Evolutionary conservation across 2,113 vertebrate species (phyloP).

Genomic region (Anolis sagrei): DNA sequence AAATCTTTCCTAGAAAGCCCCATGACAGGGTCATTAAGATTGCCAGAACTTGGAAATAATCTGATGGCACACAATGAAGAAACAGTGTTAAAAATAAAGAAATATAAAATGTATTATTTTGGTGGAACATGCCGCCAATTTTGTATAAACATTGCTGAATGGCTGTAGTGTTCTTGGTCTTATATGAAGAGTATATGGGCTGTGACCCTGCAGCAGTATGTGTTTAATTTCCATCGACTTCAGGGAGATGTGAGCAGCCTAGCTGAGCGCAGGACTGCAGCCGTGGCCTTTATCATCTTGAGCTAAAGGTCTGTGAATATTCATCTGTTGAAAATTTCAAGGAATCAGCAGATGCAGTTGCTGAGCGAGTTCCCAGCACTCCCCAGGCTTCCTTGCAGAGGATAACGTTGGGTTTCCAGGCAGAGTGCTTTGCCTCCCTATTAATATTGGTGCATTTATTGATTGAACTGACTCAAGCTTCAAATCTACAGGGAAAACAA

Average conservation of each 20-base stretch:
- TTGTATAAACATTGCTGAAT: background rate
- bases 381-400: slow-evolving; percentile 15
- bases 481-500: slow-evolving; percentile 40
- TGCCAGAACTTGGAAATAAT: no score
- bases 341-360: slow-evolving; percentile 8
- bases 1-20: no score
- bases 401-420: slow-evolving; percentile 39
- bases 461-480: slow-evolving; percentile 40
- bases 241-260: background rate
- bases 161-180: background rate
- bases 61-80: no score
- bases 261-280: background rate
- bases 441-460: slow-evolving; percentile 30
- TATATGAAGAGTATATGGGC: background rate
- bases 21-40: no score
- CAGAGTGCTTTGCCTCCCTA: slow-evolving; percentile 31
- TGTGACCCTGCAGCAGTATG: background rate
- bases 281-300: background rate
- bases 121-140: background rate
- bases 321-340: slow-evolving; percentile 8
- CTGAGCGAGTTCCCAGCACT: slow-evolving; percentile 33
- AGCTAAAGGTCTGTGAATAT: slow-evolving; percentile 25
- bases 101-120: background rate
- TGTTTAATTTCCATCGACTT: background rate
- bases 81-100: background rate